A percentile compares a stretch with the other conserved stretches of the same genome.
Conservation (phyloP, 1,140 invertebrate species). For the Reticulitermes speratus region DNA sequence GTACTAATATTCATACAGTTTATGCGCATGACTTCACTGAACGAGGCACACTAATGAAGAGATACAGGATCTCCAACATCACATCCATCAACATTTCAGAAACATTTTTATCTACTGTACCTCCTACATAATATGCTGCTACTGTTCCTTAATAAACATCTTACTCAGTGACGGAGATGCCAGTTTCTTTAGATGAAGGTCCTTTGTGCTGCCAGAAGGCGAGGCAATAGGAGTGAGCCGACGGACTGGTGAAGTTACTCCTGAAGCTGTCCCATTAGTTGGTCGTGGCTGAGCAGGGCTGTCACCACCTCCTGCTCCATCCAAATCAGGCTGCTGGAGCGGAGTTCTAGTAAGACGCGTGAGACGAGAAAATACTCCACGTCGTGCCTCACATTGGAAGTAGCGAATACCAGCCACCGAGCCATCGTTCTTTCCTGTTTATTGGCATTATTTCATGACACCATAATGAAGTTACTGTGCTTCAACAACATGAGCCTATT, state of each 20-base stretch:
- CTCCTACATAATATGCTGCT: too few species aligned
- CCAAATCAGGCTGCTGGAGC: slow-evolving; percentile 36
- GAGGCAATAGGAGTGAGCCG: slow-evolving; percentile 27
- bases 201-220: slow-evolving; percentile 26
- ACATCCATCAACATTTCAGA: too few species aligned
- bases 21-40: too few species aligned
- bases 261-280: slow-evolving; percentile 13
- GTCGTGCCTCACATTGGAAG: slow-evolving; percentile 91
- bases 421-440: slow-evolving; percentile 92
- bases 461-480: not conserved
- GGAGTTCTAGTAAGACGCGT: slow-evolving; percentile 63
- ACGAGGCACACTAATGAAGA: too few species aligned
- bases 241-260: slow-evolving; percentile 11
- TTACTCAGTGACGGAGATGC: not conserved
- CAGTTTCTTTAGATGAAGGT: slow-evolving; percentile 19
- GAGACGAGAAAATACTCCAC: slow-evolving; percentile 90
- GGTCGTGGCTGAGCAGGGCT: not conserved
- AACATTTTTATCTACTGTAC: too few species aligned
- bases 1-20: too few species aligned
- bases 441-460: slow-evolving; percentile 35
- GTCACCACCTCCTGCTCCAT: not conserved
- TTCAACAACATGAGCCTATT: too few species aligned
- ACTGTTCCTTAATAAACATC: not conserved
- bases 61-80: too few species aligned
- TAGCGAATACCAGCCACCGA: slow-evolving; percentile 88